phyloP scores from a whole-genome alignment of 2,797 vertebrate genomes.

The Myotis findleyi region DNA sequence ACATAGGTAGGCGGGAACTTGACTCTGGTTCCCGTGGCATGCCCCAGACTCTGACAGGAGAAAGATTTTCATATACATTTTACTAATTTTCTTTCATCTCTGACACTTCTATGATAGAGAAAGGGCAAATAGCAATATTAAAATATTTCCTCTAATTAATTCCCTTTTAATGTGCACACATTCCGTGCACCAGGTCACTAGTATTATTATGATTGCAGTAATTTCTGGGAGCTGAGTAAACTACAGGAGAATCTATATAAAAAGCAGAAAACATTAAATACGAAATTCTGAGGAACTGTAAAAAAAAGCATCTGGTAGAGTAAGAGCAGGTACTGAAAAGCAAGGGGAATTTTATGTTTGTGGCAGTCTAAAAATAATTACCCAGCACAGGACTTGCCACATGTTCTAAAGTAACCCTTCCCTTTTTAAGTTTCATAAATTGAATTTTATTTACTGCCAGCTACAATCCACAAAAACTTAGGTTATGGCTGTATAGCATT shows the following conservation, averaged over 20 bases:
- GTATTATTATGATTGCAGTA: neutral
- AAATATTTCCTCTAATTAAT: no score
- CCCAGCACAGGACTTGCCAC: neutral
- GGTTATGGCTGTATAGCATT: neutral
- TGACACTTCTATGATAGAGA: no score
- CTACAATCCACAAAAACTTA: neutral
- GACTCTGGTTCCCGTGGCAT: no score
- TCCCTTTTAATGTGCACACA: no score
- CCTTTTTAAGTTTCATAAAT: neutral
- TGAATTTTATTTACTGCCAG: constrained; percentile 40
- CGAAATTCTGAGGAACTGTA: neutral
- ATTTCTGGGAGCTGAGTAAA: constrained; percentile 28
- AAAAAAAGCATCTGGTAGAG: neutral
- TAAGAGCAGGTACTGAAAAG: neutral
- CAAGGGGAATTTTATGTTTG: neutral
- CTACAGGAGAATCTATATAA: neutral
- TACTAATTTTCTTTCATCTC: no score
- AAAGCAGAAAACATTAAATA: neutral
- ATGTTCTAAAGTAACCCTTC: neutral
- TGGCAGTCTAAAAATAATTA: neutral
- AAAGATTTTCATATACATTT: no score
- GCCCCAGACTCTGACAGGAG: no score
- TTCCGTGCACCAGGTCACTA: no score
- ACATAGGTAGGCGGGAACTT: no score
- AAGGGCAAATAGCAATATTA: no score